Evolutionary conservation across 2,888 invertebrate genomes (phyloP).

Genomic region (Parasteatoda lunata): DNA sequence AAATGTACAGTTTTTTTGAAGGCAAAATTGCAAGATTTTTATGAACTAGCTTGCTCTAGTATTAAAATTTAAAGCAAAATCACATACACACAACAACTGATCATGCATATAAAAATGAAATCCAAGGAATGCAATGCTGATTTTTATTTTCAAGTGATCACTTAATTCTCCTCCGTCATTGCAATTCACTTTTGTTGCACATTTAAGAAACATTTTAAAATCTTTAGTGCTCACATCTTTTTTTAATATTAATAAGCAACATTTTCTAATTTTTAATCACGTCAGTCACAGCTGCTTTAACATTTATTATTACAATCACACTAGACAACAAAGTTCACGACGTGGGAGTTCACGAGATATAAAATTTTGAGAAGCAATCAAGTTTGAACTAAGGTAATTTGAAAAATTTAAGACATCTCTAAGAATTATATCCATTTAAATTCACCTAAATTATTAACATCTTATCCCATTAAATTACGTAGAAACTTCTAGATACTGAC

Average conservation of each 20-base stretch:
- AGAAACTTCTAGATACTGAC: too few species aligned
- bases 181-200: background rate
- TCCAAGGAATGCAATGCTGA: slow-evolving; percentile 6
- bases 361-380: too few species aligned
- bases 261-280: background rate
- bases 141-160: too few species aligned
- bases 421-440: too few species aligned
- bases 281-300: background rate
- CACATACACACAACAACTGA: slow-evolving; percentile 22
- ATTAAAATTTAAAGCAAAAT: slow-evolving; percentile 39
- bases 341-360: background rate
- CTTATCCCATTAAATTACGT: too few species aligned
- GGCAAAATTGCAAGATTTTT: slow-evolving; percentile 48
- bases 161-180: too few species aligned
- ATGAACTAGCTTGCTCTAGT: slow-evolving; percentile 52
- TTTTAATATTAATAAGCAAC: background rate
- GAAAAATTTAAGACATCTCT: too few species aligned
- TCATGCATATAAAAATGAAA: slow-evolving; percentile 50
- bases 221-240: background rate
- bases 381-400: too few species aligned
- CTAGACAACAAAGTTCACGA: background rate
- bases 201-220: background rate
- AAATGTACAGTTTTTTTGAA: slow-evolving; percentile 1
- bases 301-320: background rate
- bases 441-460: too few species aligned